Evolutionary conservation across 1,140 invertebrate species (phyloP).

Genomic region (Trichogramma pretiosum): DNA sequence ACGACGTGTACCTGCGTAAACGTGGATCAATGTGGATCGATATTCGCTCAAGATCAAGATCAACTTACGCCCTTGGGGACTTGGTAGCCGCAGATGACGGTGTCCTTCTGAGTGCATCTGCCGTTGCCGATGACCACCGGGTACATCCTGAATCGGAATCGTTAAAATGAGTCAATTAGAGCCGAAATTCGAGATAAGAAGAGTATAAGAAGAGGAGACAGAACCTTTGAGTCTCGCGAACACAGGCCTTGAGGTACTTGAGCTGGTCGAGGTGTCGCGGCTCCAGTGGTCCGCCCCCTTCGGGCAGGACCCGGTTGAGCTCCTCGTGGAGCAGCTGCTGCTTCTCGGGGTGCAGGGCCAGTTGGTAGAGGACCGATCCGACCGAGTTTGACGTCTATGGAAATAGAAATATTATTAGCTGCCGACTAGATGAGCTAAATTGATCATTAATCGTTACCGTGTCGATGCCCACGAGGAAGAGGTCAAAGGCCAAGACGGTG

Average conservation of each 20-base stretch:
- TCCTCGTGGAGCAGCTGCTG: conserved; percentile 67
- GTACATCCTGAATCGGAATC: no score
- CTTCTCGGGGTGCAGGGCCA: conserved; percentile 64
- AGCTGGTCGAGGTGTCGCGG: conserved; percentile 59
- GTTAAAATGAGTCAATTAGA: no score
- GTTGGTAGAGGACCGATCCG: conserved; percentile 69
- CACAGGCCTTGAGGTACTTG: conserved; percentile 74
- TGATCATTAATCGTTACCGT: no score
- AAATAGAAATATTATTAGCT: not conserved
- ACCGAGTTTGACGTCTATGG: conserved; percentile 68
- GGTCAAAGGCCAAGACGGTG: conserved; percentile 67
- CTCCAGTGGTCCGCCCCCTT: conserved; percentile 49
- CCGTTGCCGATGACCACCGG: conserved; percentile 83
- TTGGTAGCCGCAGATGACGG: conserved; percentile 69
- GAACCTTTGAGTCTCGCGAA: conserved; percentile 82
- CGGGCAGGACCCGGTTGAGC: conserved; percentile 54
- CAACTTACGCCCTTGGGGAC: conserved; percentile 77
- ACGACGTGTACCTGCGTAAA: conserved; percentile 72
- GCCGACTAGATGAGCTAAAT: no score
- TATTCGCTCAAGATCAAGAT: no score
- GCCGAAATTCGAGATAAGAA: no score
- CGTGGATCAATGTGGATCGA: no score
- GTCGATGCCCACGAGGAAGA: conserved; percentile 80
- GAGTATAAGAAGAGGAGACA: no score
- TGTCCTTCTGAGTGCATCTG: conserved; percentile 67